Evolutionary conservation across 2,113 vertebrate genomes (phyloP).

Genomic region (Dromas ardeola): DNA sequence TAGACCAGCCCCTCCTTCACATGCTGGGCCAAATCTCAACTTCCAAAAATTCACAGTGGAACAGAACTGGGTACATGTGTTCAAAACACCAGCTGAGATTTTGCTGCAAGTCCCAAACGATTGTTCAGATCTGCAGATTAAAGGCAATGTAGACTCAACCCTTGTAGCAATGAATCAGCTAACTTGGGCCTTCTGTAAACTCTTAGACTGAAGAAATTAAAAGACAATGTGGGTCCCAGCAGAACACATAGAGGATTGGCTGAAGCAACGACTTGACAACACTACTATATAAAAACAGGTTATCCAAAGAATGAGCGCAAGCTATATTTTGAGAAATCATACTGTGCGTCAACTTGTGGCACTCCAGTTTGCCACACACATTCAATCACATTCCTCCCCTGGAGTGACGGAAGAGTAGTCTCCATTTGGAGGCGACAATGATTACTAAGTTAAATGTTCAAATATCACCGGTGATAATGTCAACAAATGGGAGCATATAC

Average conservation of each 20-base stretch:
- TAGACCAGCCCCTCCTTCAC: background rate
- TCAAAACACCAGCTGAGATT: background rate
- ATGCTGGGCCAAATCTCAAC: background rate
- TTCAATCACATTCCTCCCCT: background rate
- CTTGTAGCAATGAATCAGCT: background rate
- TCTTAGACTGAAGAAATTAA: background rate
- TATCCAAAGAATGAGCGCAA: background rate
- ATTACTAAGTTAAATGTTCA: background rate
- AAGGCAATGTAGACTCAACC: background rate
- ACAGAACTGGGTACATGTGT: background rate
- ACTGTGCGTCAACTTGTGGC: background rate
- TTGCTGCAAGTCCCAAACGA: background rate
- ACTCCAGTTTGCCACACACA: background rate
- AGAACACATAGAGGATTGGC: background rate
- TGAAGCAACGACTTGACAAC: background rate
- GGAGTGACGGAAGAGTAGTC: background rate
- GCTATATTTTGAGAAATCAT: background rate
- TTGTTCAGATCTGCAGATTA: background rate
- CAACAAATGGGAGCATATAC: background rate
- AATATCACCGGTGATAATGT: background rate
- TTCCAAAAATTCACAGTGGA: background rate
- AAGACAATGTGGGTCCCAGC: background rate
- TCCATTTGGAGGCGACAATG: background rate
- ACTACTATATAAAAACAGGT: background rate
- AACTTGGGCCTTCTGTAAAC: background rate